phyloP scores from a whole-genome alignment of 2,797 vertebrate genomes.

The Miichthys miiuy region DNA sequence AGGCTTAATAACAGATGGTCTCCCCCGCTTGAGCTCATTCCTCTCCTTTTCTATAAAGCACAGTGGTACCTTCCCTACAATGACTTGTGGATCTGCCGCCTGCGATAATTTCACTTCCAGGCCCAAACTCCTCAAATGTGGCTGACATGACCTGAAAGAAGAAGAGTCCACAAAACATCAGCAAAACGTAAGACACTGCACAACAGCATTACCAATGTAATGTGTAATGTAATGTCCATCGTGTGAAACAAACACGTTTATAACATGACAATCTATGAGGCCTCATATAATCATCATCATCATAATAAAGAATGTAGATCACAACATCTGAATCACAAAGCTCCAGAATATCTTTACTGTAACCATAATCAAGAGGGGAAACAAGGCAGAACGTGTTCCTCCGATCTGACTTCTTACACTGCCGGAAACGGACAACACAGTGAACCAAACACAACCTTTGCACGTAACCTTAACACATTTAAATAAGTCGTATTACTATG shows the following conservation, averaged over 20 bases:
- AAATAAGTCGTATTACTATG: background rate
- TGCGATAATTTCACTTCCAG: constrained; percentile 90
- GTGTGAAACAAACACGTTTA: background rate
- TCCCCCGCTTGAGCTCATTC: constrained; percentile 90
- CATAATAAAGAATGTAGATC: background rate
- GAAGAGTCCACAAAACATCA: background rate
- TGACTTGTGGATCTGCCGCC: constrained; percentile 76
- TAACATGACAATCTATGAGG: background rate
- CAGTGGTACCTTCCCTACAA: constrained; percentile 91
- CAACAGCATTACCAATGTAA: background rate
- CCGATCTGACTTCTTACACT: background rate
- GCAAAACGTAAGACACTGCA: background rate
- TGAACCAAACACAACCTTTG: background rate
- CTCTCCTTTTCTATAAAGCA: constrained; percentile 96
- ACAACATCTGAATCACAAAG: constrained; percentile 1
- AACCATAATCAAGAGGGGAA: background rate
- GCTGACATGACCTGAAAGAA: constrained; percentile 87
- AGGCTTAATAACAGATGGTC: constrained; percentile 88
- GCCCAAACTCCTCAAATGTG: constrained; percentile 87
- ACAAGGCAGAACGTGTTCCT: background rate
- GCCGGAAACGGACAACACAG: background rate
- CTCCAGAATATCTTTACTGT: background rate
- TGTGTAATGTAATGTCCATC: background rate
- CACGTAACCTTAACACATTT: background rate
- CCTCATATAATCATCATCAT: background rate